phyloP scores from a whole-genome alignment of 1,140 invertebrate genomes.

The Bombus impatiens region DNA sequence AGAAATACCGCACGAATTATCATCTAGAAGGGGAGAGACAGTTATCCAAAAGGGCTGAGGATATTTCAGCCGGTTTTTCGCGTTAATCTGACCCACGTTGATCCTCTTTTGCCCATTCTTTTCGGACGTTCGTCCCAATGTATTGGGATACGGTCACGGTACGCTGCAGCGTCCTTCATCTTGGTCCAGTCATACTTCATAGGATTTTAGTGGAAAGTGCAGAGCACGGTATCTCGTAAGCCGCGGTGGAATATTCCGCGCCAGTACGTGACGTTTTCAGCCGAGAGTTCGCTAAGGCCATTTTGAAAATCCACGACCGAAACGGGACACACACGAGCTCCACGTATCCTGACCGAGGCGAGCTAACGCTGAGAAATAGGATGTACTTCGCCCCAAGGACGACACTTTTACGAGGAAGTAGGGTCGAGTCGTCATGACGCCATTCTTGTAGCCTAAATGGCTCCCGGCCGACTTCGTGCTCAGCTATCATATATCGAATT shows the following conservation, averaged over 20 bases:
- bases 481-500: neutral
- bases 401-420: slow-evolving; percentile 62
- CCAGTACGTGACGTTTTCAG: slow-evolving; percentile 46
- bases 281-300: slow-evolving; percentile 15
- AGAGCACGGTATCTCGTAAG: slow-evolving; percentile 49
- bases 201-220: slow-evolving; percentile 54
- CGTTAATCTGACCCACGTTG: slow-evolving; percentile 6
- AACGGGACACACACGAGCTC: slow-evolving; percentile 33
- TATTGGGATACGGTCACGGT: slow-evolving; percentile 9
- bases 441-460: slow-evolving; percentile 30
- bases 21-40: neutral
- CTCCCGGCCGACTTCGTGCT: neutral
- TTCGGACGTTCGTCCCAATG: neutral
- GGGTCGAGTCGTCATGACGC: neutral
- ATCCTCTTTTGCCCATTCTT: slow-evolving; percentile 4
- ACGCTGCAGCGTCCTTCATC: slow-evolving; percentile 39
- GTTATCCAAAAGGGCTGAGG: neutral
- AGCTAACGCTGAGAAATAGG: slow-evolving; percentile 62
- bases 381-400: slow-evolving; percentile 38
- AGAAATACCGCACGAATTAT: neutral
- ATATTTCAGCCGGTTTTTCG: neutral
- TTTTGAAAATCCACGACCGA: slow-evolving; percentile 64
- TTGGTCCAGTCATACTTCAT: slow-evolving; percentile 41
- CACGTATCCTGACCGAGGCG: slow-evolving; percentile 20
- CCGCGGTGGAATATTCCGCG: slow-evolving; percentile 54